These are phyloP conservation scores for Mus spretus DNA, from an alignment of 2,797 vertebrate genomes.

Conservation along the genomic window DNA sequence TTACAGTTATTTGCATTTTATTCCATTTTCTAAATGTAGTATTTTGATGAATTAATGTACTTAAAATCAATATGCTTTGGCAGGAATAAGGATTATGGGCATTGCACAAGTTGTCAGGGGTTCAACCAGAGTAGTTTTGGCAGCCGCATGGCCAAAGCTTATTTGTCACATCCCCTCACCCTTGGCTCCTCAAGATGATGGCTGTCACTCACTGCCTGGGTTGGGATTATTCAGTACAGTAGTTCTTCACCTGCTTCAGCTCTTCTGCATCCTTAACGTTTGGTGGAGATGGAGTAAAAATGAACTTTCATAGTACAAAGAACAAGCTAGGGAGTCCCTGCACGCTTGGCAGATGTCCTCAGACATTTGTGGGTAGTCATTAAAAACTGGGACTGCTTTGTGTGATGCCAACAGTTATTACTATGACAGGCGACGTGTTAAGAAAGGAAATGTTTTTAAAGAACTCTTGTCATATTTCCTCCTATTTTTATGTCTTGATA, in stretches of 20 bases:
- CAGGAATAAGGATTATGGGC: slow-evolving; percentile 76
- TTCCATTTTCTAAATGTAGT: slow-evolving; percentile 56
- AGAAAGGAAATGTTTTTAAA: slow-evolving; percentile 79
- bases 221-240: slow-evolving; percentile 59
- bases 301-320: slow-evolving; percentile 77
- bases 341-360: slow-evolving; percentile 83
- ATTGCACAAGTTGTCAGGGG: slow-evolving; percentile 67
- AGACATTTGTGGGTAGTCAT: slow-evolving; percentile 82
- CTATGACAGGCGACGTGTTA: slow-evolving; percentile 5
- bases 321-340: slow-evolving; percentile 76
- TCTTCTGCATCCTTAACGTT: slow-evolving; percentile 57
- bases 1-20: slow-evolving; percentile 54
- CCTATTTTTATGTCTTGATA: slow-evolving; percentile 78
- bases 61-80: slow-evolving; percentile 78
- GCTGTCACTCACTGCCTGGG: slow-evolving; percentile 62
- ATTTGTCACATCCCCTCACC: slow-evolving; percentile 27
- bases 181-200: slow-evolving; percentile 59
- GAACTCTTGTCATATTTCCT: slow-evolving; percentile 69
- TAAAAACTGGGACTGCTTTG: slow-evolving; percentile 83
- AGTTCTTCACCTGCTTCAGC: slow-evolving; percentile 45
- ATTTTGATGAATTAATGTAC: slow-evolving; percentile 68
- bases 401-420: slow-evolving; percentile 37
- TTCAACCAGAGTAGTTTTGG: slow-evolving; percentile 52
- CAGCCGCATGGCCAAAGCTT: slow-evolving; percentile 50
- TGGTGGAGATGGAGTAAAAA: slow-evolving; percentile 64